Conservation (phyloP, 2,113 vertebrate genomes). For the Theristicus caerulescens region DNA sequence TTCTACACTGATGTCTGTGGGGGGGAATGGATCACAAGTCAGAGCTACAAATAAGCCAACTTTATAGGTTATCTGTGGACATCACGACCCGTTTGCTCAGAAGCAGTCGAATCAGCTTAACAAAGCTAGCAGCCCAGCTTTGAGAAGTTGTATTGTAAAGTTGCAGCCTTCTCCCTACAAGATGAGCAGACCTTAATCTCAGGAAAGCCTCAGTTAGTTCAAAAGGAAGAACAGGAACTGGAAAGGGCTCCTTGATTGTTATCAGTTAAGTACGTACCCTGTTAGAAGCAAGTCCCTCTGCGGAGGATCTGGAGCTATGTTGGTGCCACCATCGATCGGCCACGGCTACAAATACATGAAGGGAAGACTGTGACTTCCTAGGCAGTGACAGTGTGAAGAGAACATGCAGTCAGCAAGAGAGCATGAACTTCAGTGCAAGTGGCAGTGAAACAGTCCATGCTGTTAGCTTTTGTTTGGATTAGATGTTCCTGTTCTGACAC, state of each 20-base stretch:
- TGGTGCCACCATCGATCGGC: constrained; percentile 92
- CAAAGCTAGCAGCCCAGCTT: not conserved
- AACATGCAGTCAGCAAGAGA: not conserved
- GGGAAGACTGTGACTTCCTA: not conserved
- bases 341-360: constrained; percentile 78
- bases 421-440: constrained; percentile 17
- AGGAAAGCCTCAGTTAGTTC: not conserved
- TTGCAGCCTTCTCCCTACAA: not conserved
- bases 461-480: constrained; percentile 30
- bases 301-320: constrained; percentile 85
- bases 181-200: not conserved
- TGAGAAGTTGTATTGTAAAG: not conserved
- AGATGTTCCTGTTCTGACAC: constrained; percentile 27
- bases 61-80: not conserved
- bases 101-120: not conserved
- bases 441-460: not conserved
- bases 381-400: not conserved
- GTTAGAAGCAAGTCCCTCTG: constrained; percentile 96
- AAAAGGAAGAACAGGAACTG: not conserved
- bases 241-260: not conserved
- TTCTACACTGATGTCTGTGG: not conserved
- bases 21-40: not conserved
- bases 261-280: constrained; percentile 78
- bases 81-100: not conserved
- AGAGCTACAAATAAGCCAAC: not conserved